phyloP scores from a whole-genome alignment of 2,797 vertebrate genomes.

The Diplodus sargus region DNA sequence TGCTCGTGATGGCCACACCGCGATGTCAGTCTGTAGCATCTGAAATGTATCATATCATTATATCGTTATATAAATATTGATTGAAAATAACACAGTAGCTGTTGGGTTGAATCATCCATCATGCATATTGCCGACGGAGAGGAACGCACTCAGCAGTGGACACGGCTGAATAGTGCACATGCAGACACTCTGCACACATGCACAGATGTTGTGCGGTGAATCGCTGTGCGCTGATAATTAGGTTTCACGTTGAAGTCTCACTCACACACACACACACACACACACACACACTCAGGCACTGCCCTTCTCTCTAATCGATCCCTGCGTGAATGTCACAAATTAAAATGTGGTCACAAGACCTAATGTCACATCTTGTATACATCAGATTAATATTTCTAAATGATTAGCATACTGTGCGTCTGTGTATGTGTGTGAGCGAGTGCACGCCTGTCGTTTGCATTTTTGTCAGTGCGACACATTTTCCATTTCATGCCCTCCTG shows the following conservation, averaged over 20 bases:
- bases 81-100: conserved; percentile 16
- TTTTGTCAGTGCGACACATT: conserved; percentile 31
- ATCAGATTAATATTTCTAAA: conserved; percentile 52
- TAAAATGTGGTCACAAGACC: conserved; percentile 51
- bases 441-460: neutral
- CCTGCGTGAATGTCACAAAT: conserved; percentile 70
- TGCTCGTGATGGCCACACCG: neutral
- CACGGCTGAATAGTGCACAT: neutral
- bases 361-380: conserved; percentile 62
- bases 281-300: conserved; percentile 39
- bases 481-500: conserved; percentile 25
- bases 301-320: conserved; percentile 54
- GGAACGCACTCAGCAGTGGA: too few species aligned
- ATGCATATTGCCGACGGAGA: neutral
- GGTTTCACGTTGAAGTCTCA: conserved; percentile 51
- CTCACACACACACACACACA: conserved; percentile 35
- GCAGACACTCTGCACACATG: conserved; percentile 21
- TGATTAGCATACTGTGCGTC: conserved; percentile 2
- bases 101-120: conserved; percentile 28
- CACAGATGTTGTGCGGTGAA: conserved; percentile 46
- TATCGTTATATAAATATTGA: conserved; percentile 21
- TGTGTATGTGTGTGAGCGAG: conserved; percentile 11
- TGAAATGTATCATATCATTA: conserved; percentile 17
- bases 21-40: neutral
- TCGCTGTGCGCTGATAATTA: conserved; percentile 58